Conservation (phyloP, 2,888 invertebrate species). For the Argyresthia goedartella region DNA sequence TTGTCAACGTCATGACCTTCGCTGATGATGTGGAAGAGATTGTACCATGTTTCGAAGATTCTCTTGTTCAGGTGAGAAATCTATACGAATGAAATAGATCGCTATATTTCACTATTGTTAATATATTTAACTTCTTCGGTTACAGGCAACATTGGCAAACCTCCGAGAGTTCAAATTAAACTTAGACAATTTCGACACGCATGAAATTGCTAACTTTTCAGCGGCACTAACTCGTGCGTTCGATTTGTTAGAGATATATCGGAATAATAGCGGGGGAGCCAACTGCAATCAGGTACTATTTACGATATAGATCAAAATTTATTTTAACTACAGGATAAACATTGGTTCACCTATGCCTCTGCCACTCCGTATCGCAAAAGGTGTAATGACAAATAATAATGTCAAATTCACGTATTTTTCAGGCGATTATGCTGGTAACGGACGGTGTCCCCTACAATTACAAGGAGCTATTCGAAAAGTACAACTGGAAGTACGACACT, state of each 20-base stretch:
- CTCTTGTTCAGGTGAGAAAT: constrained; percentile 84
- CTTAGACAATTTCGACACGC: constrained; percentile 83
- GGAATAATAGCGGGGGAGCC: constrained; percentile 75
- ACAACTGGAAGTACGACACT: constrained; percentile 86
- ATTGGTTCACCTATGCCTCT: too few species aligned
- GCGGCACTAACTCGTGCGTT: constrained; percentile 91
- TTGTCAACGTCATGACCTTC: constrained; percentile 96
- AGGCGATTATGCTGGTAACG: constrained; percentile 99
- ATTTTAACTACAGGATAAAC: too few species aligned
- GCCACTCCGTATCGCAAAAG: too few species aligned
- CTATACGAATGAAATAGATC: background rate
- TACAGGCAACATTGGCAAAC: constrained; percentile 87
- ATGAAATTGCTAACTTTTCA: constrained; percentile 94
- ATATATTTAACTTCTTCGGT: constrained; percentile 12
- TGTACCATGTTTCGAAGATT: constrained; percentile 90
- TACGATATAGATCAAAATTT: background rate
- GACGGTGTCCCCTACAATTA: constrained; percentile 97
- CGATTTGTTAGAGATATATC: constrained; percentile 80
- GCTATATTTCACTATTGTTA: background rate
- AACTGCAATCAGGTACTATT: constrained; percentile 62
- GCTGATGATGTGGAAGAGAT: constrained; percentile 83
- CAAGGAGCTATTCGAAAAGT: constrained; percentile 90
- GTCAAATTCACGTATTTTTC: constrained; percentile 68
- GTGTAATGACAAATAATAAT: background rate
- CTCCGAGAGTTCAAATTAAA: constrained; percentile 85